Percentiles rank a stretch among this genome's conserved stretches.
These are phyloP conservation scores for Atta cephalotes DNA, from an alignment of 1,140 invertebrate genomes.

Conservation along the genomic window DNA sequence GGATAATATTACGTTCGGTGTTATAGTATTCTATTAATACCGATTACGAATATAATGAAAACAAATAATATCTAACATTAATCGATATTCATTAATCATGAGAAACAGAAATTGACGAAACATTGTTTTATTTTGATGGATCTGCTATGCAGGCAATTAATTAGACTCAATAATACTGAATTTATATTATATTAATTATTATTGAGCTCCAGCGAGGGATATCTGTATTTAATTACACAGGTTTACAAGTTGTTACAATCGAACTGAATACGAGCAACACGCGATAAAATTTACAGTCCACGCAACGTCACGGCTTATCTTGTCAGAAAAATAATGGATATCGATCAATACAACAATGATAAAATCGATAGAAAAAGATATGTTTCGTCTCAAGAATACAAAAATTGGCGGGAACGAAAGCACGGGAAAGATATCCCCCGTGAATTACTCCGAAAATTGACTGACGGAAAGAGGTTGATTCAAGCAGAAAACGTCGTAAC, in stretches of 20 bases:
- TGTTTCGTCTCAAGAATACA: not conserved
- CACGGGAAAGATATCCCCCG: not conserved
- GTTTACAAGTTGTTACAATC: not conserved
- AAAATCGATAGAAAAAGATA: not conserved
- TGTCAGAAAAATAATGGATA: not conserved
- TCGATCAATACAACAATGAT: not conserved
- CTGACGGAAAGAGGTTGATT: constrained; percentile 23
- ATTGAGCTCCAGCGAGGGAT: not conserved
- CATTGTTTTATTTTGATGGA: constrained; percentile 21
- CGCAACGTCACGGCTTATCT: not conserved
- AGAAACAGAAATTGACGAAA: not conserved
- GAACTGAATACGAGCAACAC: not conserved
- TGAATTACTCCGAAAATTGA: constrained; percentile 28
- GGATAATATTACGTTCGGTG: not conserved
- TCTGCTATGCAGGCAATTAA: not conserved
- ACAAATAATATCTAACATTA: constrained; percentile 4
- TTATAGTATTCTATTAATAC: not conserved
- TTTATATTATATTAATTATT: constrained; percentile 29
- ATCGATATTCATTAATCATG: constrained; percentile 22
- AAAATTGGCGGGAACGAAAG: not conserved
- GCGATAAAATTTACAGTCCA: not conserved
- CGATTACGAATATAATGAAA: constrained; percentile 1
- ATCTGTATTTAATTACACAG: constrained; percentile 6
- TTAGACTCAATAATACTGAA: constrained; percentile 11
- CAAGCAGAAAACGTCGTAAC: constrained; percentile 39